Evolutionary conservation across 2,888 invertebrate species (phyloP).

Genomic region (Gastrophysa polygoni): DNA sequence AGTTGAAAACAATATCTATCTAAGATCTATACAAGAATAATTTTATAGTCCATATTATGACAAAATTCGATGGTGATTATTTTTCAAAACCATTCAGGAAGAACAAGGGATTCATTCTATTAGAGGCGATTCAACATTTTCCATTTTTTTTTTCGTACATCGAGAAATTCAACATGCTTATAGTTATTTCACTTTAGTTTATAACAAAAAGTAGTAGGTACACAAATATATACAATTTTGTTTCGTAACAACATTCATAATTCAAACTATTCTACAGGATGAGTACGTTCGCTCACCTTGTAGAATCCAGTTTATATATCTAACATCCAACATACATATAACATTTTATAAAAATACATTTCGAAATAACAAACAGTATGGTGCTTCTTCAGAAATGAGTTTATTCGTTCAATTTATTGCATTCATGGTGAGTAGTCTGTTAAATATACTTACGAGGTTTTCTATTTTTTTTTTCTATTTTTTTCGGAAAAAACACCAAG

Average conservation of each 20-base stretch:
- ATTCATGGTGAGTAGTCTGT: not conserved
- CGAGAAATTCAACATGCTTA: slow-evolving; percentile 8
- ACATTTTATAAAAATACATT: slow-evolving; percentile 30
- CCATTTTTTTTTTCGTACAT: slow-evolving; percentile 1
- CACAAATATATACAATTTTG: slow-evolving; percentile 18
- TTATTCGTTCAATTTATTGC: not conserved
- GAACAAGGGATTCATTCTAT: slow-evolving; percentile 29
- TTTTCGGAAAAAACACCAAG: not conserved
- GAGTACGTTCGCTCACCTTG: not conserved
- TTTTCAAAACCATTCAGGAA: slow-evolving; percentile 29
- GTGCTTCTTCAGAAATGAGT: slow-evolving; percentile 7
- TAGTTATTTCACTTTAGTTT: slow-evolving; percentile 3
- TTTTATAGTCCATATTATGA: slow-evolving; percentile 2
- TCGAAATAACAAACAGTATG: slow-evolving; percentile 20
- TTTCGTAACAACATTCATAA: slow-evolving; percentile 10
- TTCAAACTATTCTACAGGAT: not conserved
- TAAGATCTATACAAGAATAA: slow-evolving; percentile 12
- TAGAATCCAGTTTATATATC: slow-evolving; percentile 1
- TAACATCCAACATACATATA: slow-evolving; percentile 21
- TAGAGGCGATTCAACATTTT: slow-evolving; percentile 13
- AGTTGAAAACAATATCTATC: slow-evolving; percentile 9
- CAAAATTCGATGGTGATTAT: slow-evolving; percentile 7
- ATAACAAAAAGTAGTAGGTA: slow-evolving; percentile 13
- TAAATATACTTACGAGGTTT: not conserved
- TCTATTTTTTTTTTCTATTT: not conserved